Base-by-base conservation (phyloP, 2,888 invertebrate genomes). In the Pollenia angustigena region DNA sequence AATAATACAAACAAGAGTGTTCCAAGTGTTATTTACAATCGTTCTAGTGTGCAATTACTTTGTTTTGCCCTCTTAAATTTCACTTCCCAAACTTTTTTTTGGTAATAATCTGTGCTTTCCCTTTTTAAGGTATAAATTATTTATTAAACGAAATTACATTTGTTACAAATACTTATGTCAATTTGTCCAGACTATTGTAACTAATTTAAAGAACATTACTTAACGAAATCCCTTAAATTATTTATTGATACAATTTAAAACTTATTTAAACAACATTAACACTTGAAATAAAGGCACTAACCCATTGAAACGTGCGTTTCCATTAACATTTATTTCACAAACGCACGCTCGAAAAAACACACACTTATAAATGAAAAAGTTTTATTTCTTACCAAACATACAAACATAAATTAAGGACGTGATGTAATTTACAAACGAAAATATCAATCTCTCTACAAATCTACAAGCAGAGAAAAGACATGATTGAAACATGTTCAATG, bases 161-260 rank as follows among this genome's bases (percentile, higher is more conserved):
- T 16, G 23, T 46, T 64, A 46, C 46, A 62, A 56, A 62, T 72
- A 62, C 69, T 16, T 54, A 46, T 68, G 71, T 50, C 64, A 71
- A 85, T 76, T 85, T 85, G 71, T 76, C 64, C 76, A 66, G 75
- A 42, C n/a, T 60, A 44, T 50, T 71, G 62, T 64, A 66, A 71
- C 66, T 66, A 76, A 71, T 76, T 71, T 66, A 64, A 71, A 71
- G 50, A 81, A 76, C 48, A 75, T 85, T 85, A 66, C 46, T 64
- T 58, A 62, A 75, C 46, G 64, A 71, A 81, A 85, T 81, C 81
- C 81, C 81, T 81, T 76, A 71, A 78, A 78, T 81, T 76, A 85
- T 85, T 85, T 85, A 81, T 81, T 85, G 85, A 85, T 80, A 72
- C 76, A 85, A 85, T 85, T 85, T 81, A 85, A 85, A 81, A 81